Conservation (phyloP, 2,888 invertebrate genomes). For the Dromius quadrimaculatus region DNA sequence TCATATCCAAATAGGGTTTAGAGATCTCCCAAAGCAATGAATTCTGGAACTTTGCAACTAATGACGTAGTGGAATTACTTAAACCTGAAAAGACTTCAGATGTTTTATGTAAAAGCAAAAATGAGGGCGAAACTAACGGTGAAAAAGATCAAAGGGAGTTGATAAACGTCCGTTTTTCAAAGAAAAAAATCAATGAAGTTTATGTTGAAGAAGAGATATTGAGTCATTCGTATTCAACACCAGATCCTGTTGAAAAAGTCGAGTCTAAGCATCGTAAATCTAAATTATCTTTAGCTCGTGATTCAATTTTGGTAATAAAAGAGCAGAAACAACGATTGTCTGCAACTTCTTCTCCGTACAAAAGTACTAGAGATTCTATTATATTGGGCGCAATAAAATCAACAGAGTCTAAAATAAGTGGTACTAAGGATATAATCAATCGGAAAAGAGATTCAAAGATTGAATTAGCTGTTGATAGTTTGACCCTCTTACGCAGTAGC, state of each 20-base stretch:
- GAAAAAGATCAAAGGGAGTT: background rate
- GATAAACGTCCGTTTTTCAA: constrained; percentile 11
- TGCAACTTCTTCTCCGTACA: background rate
- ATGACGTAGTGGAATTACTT: background rate
- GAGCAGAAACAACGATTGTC: background rate
- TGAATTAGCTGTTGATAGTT: background rate
- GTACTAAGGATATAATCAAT: background rate
- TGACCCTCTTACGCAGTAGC: background rate
- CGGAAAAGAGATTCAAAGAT: background rate
- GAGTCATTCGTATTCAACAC: background rate
- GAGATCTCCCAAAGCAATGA: constrained; percentile 6
- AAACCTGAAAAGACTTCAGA: background rate
- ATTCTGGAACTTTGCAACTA: background rate
- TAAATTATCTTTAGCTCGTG: background rate
- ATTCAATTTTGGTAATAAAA: background rate
- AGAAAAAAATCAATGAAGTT: too few species aligned
- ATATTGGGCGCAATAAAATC: background rate
- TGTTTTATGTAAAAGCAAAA: too few species aligned
- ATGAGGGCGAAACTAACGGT: too few species aligned
- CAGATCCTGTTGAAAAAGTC: background rate
- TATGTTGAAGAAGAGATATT: background rate
- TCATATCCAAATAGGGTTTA: too few species aligned
- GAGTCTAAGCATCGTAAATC: background rate
- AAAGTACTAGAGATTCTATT: constrained; percentile 14
- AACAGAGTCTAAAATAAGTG: background rate